Evolutionary conservation across 2,888 invertebrate genomes (phyloP).

Genomic region (Apodemia mormo): DNA sequence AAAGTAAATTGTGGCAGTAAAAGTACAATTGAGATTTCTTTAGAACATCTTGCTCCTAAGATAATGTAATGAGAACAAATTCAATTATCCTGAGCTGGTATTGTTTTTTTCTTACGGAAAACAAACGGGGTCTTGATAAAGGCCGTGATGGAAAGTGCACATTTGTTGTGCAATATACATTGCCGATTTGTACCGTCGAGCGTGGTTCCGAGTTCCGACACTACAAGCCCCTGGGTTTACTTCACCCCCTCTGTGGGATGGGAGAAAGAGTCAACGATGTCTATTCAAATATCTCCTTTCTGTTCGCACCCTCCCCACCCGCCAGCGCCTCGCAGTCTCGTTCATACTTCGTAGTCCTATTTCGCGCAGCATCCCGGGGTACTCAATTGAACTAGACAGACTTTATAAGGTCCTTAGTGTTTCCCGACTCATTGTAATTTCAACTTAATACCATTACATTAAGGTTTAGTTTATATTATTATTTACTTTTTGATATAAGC

Average conservation of each 20-base stretch:
- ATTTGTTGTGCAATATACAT: constrained; percentile 71
- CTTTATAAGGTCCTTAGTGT: constrained; percentile 60
- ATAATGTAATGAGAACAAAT: constrained; percentile 74
- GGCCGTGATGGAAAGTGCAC: constrained; percentile 71
- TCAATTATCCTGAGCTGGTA: constrained; percentile 71
- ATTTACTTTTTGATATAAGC: constrained; percentile 42
- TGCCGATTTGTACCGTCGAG: constrained; percentile 69
- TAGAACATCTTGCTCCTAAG: constrained; percentile 59
- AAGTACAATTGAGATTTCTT: constrained; percentile 42
- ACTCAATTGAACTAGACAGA: constrained; percentile 76
- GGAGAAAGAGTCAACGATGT: constrained; percentile 70
- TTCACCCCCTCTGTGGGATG: constrained; percentile 49
- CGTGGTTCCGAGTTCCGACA: constrained; percentile 65
- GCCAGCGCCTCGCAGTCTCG: constrained; percentile 82
- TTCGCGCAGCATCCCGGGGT: constrained; percentile 83
- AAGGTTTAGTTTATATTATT: constrained; percentile 42
- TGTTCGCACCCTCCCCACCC: constrained; percentile 72
- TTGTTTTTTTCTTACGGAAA: constrained; percentile 49
- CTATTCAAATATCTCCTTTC: constrained; percentile 79
- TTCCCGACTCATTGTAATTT: constrained; percentile 37
- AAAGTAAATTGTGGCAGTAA: constrained; percentile 35
- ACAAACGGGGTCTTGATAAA: constrained; percentile 56
- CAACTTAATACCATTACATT: constrained; percentile 34
- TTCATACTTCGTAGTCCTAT: constrained; percentile 82
- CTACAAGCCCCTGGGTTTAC: constrained; percentile 62